Percentiles rank a stretch among this genome's conserved stretches.
Evolutionary conservation across 2,888 invertebrate species (phyloP).

Genomic region (Volucella bombylans): DNA sequence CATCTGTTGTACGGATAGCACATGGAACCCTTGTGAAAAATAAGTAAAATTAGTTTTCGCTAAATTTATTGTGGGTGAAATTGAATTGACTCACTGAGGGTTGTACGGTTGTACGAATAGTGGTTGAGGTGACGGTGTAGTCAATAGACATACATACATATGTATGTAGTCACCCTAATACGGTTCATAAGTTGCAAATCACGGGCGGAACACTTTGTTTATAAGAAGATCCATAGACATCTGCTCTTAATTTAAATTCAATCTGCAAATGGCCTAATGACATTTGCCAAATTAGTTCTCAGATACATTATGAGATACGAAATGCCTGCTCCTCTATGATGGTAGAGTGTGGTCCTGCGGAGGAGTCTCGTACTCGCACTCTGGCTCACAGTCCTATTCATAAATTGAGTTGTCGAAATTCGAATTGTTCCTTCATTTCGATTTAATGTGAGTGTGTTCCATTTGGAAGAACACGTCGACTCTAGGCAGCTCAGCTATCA

Average conservation of each 20-base stretch:
- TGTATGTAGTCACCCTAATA: neutral
- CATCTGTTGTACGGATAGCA: slow-evolving; percentile 52
- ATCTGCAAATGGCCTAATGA: slow-evolving; percentile 74
- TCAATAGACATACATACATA: no score
- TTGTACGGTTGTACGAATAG: slow-evolving; percentile 3
- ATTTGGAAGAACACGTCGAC: slow-evolving; percentile 61
- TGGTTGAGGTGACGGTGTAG: slow-evolving; percentile 3
- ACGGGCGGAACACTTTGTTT: slow-evolving; percentile 3
- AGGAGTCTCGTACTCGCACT: slow-evolving; percentile 8
- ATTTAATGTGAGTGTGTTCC: slow-evolving; percentile 49
- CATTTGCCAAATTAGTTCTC: slow-evolving; percentile 71
- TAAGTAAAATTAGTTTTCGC: slow-evolving; percentile 67
- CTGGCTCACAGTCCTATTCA: slow-evolving; percentile 44
- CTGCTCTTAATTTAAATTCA: slow-evolving; percentile 74
- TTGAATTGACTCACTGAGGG: slow-evolving; percentile 58
- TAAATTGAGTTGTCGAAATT: slow-evolving; percentile 73
- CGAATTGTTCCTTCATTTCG: slow-evolving; percentile 68
- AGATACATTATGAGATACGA: slow-evolving; percentile 61
- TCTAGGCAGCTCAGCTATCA: slow-evolving; percentile 46
- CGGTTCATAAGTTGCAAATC: slow-evolving; percentile 33
- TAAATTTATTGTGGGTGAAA: slow-evolving; percentile 72
- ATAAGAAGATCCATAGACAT: slow-evolving; percentile 53
- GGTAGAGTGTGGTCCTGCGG: slow-evolving; percentile 31
- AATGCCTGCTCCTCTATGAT: neutral
- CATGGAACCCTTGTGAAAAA: slow-evolving; percentile 34